Base-by-base conservation (phyloP, 1,140 invertebrate genomes). In the Calosoma granatense region DNA sequence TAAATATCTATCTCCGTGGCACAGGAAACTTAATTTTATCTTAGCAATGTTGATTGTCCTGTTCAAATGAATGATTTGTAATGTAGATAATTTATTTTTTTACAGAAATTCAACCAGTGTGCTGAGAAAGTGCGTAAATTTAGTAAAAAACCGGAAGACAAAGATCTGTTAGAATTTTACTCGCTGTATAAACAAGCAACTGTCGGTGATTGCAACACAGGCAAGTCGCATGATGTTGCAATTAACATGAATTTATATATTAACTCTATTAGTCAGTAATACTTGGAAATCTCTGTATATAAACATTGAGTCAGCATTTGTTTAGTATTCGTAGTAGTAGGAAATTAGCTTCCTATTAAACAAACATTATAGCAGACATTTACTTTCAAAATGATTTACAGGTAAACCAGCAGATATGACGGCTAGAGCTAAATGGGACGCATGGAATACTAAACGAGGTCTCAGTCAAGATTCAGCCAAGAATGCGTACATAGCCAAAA, bases 341-440 rank as follows among this genome's bases (percentile, higher is more conserved):
- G n/a, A n/a, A n/a, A n/a, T n/a, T n/a, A n/a, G n/a, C n/a, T n/a
- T n/a, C n/a, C n/a, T n/a, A n/a, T n/a, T n/a, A n/a, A n/a, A n/a
- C n/a, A n/a, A n/a, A n/a, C n/a, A n/a, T n/a, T n/a, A n/a, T n/a
- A n/a, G n/a, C n/a, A n/a, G n/a, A n/a, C n/a, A n/a, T n/a, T n/a
- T n/a, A n/a, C 4, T 30, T 30, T 30, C 26, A 6, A 30, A 30
- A 30, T 30, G 26, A 30, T 4, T 30, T 30, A 30, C 67, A 88
- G 81, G 73, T 58, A 82, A 86, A 65, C 93, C 94, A 54, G 91
- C 92, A 30, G 80, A 94, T 72, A 70, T 95, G 6, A 92, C 95
- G 72, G 92, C 88, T 51, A 95, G 95, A 74, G 90, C 92, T 2
- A 97, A 97, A 69, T 96, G 92, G 89, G 87, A 94, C 65, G 81